Conservation (phyloP, 2,888 invertebrate species). For the Papilio demoleus region DNA sequence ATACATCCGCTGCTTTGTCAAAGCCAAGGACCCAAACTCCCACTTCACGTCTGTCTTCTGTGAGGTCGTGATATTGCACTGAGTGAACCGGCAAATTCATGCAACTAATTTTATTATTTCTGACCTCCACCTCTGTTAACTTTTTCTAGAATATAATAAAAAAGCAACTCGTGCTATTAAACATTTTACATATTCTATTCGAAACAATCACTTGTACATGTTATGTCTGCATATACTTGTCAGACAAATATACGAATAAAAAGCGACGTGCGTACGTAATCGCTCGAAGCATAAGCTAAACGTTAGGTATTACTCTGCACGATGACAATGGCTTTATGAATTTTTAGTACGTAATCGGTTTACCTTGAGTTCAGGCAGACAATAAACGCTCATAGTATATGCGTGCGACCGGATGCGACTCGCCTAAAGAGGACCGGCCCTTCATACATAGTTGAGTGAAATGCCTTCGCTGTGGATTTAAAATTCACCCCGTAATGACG, state of each 20-base stretch:
- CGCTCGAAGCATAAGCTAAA: constrained; percentile 62
- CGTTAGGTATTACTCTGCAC: constrained; percentile 58
- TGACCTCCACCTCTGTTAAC: too few relatives aligned
- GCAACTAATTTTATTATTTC: too few relatives aligned
- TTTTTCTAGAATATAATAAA: too few relatives aligned
- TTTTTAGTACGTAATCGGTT: constrained; percentile 78
- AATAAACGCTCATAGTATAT: constrained; percentile 69
- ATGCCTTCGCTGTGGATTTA: constrained; percentile 69
- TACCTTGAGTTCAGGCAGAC: constrained; percentile 70
- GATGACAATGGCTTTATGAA: constrained; percentile 74
- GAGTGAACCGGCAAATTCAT: too few relatives aligned
- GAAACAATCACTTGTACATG: background rate
- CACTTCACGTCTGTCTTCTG: too few relatives aligned
- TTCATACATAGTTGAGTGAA: constrained; percentile 79
- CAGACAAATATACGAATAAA: constrained; percentile 6
- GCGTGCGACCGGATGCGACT: constrained; percentile 70
- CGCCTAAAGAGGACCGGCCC: constrained; percentile 62
- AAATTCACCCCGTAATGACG: constrained; percentile 77
- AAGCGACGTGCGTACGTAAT: constrained; percentile 51
- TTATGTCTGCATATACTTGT: background rate
- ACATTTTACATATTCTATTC: too few relatives aligned
- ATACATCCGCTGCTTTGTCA: too few relatives aligned
- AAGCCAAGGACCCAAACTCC: too few relatives aligned
- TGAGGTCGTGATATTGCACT: too few relatives aligned
- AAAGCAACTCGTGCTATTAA: too few relatives aligned